Conservation (phyloP, 2,888 invertebrate genomes). For the Falcaria lacertinaria region DNA sequence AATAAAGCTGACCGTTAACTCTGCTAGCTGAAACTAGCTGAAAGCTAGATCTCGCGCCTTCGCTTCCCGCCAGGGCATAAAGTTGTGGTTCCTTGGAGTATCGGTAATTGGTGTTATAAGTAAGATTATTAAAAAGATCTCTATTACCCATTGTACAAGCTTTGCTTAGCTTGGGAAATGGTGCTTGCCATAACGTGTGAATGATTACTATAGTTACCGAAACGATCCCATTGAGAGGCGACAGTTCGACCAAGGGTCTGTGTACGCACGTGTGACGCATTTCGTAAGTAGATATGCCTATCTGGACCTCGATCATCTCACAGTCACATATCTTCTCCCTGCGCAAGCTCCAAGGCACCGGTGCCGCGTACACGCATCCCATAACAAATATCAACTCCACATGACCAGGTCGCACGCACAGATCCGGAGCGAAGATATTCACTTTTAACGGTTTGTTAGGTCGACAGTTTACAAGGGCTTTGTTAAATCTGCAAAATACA, state of each 20-base stretch:
- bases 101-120: too few relatives aligned
- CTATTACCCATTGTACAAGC: too few relatives aligned
- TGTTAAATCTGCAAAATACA: constrained; percentile 49
- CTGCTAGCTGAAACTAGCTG: too few relatives aligned
- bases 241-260: constrained; percentile 50
- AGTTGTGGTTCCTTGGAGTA: too few relatives aligned
- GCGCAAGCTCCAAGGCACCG: constrained; percentile 57
- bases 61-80: too few relatives aligned
- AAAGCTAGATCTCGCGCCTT: too few relatives aligned
- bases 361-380: constrained; percentile 51
- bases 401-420: constrained; percentile 43
- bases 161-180: too few relatives aligned
- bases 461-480: constrained; percentile 52
- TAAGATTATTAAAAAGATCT: too few relatives aligned
- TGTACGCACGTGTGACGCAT: constrained; percentile 64
- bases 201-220: too few relatives aligned
- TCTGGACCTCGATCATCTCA: constrained; percentile 58
- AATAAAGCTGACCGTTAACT: too few relatives aligned
- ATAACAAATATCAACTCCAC: constrained; percentile 61
- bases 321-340: constrained; percentile 69
- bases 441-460: constrained; percentile 53
- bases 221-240: constrained; percentile 52
- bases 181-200: too few relatives aligned
- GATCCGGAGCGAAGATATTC: constrained; percentile 58
- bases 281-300: constrained; percentile 60